Percentiles rank a stretch among this genome's conserved stretches.
phyloP scores from a whole-genome alignment of 2,888 invertebrate species.

The Dasysyrphus albostriatus region DNA sequence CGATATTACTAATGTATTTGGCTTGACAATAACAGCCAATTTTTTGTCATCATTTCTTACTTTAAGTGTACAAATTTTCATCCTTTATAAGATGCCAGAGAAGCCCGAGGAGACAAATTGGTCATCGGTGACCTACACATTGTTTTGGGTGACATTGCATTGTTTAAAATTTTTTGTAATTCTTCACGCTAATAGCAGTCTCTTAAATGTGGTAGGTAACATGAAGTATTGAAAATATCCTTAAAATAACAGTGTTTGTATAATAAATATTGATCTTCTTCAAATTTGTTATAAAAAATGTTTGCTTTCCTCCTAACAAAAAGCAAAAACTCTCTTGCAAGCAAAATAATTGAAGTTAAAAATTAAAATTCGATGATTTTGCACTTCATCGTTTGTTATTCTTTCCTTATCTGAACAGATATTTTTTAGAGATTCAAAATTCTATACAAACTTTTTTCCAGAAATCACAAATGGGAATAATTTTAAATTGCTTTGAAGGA shows the following conservation, averaged over 20 bases:
- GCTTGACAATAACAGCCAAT: conserved; percentile 47
- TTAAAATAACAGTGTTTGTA: no score
- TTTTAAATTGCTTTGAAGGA: conserved; percentile 78
- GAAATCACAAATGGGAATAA: conserved; percentile 78
- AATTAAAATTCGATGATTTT: no score
- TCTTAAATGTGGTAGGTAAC: conserved; percentile 46
- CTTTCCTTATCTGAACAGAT: background rate
- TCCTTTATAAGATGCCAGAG: conserved; percentile 47
- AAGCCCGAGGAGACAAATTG: background rate
- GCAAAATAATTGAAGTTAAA: no score
- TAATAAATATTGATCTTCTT: no score
- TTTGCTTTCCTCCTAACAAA: no score
- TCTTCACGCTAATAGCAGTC: conserved; percentile 37
- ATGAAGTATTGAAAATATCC: no score
- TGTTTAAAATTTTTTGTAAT: conserved; percentile 26
- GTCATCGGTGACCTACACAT: background rate
- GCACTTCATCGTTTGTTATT: no score
- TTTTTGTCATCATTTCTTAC: conserved; percentile 43
- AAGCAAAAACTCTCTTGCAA: no score
- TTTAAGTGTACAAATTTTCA: conserved; percentile 35
- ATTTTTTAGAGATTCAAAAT: background rate
- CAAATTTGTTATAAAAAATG: no score
- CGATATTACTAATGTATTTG: conserved; percentile 52
- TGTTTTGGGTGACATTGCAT: conserved; percentile 45
- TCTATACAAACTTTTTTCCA: conserved; percentile 47